Conservation (phyloP, 1,140 invertebrate genomes). For the Drosophila truncata region DNA sequence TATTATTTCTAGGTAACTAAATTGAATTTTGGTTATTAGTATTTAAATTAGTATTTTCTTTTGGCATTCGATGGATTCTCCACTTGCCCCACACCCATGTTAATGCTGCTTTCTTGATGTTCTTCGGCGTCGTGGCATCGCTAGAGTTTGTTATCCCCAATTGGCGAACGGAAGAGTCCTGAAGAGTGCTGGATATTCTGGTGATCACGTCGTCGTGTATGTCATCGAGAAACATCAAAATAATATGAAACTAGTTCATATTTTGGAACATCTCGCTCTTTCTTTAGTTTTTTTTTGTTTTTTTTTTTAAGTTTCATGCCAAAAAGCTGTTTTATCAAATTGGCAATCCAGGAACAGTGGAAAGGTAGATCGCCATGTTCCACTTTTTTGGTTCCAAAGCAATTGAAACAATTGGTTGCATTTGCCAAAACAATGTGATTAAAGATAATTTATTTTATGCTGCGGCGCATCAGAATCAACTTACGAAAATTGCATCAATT, state of each 20-base stretch:
- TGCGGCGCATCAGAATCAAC: background rate
- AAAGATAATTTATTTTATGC: background rate
- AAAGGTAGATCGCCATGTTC: background rate
- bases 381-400: background rate
- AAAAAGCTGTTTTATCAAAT: background rate
- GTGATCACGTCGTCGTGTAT: background rate
- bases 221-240: background rate
- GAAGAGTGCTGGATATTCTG: background rate
- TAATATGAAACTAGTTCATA: background rate
- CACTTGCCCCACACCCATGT: too few species aligned
- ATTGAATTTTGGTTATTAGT: too few species aligned
- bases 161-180: background rate
- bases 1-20: too few species aligned
- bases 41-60: too few species aligned
- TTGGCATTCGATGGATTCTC: too few species aligned
- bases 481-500: background rate
- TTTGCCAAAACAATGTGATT: background rate
- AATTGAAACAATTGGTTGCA: background rate
- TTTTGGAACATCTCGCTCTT: background rate
- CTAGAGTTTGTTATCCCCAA: background rate
- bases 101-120: too few species aligned
- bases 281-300: background rate
- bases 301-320: background rate
- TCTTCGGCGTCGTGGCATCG: too few species aligned
- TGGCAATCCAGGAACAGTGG: background rate